These are phyloP conservation scores for Drosophila neotestacea DNA, from an alignment of 2,888 invertebrate species.

Conservation along the genomic window DNA sequence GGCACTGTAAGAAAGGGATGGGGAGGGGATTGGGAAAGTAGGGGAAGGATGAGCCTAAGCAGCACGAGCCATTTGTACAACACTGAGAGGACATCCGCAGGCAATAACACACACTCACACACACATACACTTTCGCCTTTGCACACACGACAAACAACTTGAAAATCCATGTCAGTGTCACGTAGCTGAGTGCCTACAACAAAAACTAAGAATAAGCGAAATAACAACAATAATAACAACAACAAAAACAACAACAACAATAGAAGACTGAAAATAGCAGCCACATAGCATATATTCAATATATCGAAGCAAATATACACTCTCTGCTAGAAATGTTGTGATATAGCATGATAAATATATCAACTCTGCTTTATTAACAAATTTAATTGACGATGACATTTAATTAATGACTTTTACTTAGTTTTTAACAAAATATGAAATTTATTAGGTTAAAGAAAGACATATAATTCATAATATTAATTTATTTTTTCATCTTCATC, in stretches of 20 bases:
- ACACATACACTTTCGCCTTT: conserved; percentile 16
- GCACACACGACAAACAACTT: conserved; percentile 65
- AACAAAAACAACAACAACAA: conserved; percentile 29
- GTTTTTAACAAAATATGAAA: background rate
- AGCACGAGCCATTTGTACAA: conserved; percentile 20
- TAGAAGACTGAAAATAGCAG: no score
- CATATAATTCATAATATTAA: no score
- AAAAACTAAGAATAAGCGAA: conserved; percentile 29
- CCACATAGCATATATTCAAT: conserved; percentile 24
- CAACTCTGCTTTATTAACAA: no score
- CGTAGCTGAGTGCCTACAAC: conserved; percentile 75
- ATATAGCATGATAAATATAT: background rate
- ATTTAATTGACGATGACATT: no score
- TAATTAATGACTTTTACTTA: no score
- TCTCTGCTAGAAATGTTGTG: conserved; percentile 12
- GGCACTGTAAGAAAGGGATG: conserved; percentile 1
- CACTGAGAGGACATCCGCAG: conserved; percentile 69
- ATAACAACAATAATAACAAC: conserved; percentile 35
- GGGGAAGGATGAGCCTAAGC: conserved; percentile 44
- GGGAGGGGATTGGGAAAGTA: background rate
- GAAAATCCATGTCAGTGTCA: conserved; percentile 83
- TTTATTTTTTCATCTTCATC: no score
- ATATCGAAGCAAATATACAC: conserved; percentile 56
- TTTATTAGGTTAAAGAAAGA: no score
- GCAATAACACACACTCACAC: conserved; percentile 52